A percentile compares a stretch with the other conserved stretches of the same genome.
Conservation (phyloP, 2,797 vertebrate species). For the Poecile montanus region DNA sequence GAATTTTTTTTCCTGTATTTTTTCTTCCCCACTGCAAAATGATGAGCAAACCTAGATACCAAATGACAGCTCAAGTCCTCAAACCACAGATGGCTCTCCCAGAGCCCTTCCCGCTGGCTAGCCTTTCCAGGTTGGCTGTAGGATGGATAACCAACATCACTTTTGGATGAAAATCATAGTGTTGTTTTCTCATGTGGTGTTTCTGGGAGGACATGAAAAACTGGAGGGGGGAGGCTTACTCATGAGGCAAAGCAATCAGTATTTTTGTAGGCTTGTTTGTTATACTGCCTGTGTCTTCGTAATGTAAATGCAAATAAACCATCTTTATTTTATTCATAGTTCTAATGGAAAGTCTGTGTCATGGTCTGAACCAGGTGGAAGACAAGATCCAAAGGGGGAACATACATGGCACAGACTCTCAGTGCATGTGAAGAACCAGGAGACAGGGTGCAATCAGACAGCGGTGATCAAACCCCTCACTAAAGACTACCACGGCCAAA, state of each 20-base stretch:
- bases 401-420: constrained; percentile 99
- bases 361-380: constrained; percentile 99
- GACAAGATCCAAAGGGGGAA: constrained; percentile 93
- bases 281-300: background rate
- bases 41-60: background rate
- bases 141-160: background rate
- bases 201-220: background rate
- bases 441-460: constrained; percentile 96
- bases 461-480: constrained; percentile 99
- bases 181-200: background rate
- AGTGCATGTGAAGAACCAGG: constrained; percentile 98
- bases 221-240: background rate
- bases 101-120: background rate
- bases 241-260: background rate
- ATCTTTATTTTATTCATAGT: constrained; percentile 99
- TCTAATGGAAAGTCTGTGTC: constrained; percentile 99
- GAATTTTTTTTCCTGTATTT: background rate
- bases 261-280: constrained; percentile 1
- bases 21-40: background rate
- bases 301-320: constrained; percentile 77
- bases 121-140: background rate
- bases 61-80: background rate
- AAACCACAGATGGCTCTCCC: background rate
- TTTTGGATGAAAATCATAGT: background rate
- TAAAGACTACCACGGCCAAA: constrained; percentile 88